Evolutionary conservation across 2,797 vertebrate genomes (phyloP).

Genomic region (Apogon talboti): DNA sequence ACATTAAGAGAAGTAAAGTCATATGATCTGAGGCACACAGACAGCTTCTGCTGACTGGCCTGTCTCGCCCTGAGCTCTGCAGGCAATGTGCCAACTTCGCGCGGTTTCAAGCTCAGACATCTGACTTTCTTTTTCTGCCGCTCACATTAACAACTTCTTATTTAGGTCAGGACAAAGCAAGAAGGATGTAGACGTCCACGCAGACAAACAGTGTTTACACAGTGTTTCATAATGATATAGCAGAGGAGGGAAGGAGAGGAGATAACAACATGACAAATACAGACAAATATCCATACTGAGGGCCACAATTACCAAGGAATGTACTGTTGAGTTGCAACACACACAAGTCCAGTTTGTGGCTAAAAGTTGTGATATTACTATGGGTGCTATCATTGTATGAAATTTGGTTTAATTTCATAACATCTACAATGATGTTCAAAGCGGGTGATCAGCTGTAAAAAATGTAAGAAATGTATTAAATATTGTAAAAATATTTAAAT

Average conservation of each 20-base stretch:
- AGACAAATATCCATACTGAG: no score
- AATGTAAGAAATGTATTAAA: no score
- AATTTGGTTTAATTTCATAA: no score
- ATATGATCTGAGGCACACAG: not conserved
- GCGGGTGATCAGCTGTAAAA: no score
- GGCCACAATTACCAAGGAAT: no score
- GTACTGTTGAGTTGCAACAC: no score
- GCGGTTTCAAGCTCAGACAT: constrained; percentile 7
- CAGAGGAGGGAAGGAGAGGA: not conserved
- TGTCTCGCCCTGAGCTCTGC: not conserved
- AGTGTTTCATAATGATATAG: not conserved
- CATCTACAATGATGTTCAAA: no score
- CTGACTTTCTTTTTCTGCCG: not conserved
- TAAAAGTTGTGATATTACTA: no score
- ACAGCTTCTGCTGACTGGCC: constrained; percentile 13
- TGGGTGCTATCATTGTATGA: no score
- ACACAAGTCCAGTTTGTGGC: no score
- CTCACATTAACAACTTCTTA: not conserved
- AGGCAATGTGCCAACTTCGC: constrained; percentile 1
- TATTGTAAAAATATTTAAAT: no score
- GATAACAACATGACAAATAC: no score
- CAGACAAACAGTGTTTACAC: not conserved
- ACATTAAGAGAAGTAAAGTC: constrained; percentile 5
- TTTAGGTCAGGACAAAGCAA: not conserved
- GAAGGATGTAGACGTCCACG: not conserved